Conservation (phyloP, 2,888 invertebrate genomes). For the Chymomyza fuscimana region DNA sequence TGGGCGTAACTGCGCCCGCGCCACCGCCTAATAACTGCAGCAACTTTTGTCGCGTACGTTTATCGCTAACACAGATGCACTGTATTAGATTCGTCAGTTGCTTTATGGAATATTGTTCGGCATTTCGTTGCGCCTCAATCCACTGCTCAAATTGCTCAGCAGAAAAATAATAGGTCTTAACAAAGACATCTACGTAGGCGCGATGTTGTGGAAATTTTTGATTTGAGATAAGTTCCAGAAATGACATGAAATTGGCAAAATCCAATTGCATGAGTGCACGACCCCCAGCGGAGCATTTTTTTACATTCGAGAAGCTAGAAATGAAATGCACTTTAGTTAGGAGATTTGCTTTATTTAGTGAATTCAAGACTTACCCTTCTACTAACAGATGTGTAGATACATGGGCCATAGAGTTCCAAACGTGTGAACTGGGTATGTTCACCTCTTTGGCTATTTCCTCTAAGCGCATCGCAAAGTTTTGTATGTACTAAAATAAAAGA, state of each 20-base stretch:
- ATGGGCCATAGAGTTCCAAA: slow-evolving; percentile 94
- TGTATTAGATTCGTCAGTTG: slow-evolving; percentile 91
- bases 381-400: slow-evolving; percentile 93
- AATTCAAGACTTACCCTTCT: slow-evolving; percentile 85
- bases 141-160: slow-evolving; percentile 93
- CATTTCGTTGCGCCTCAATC: slow-evolving; percentile 90
- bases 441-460: slow-evolving; percentile 86
- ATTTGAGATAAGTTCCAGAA: slow-evolving; percentile 91
- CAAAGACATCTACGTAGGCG: slow-evolving; percentile 95
- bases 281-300: slow-evolving; percentile 97
- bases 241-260: slow-evolving; percentile 95
- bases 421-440: slow-evolving; percentile 85
- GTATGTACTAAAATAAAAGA: slow-evolving; percentile 77
- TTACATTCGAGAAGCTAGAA: slow-evolving; percentile 88
- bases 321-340: neutral
- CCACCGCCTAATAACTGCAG: slow-evolving; percentile 84
- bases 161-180: slow-evolving; percentile 97
- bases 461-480: slow-evolving; percentile 88
- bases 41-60: slow-evolving; percentile 90
- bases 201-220: slow-evolving; percentile 92
- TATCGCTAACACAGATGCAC: slow-evolving; percentile 93
- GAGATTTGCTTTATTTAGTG: neutral
- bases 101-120: slow-evolving; percentile 92
- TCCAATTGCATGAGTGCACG: slow-evolving; percentile 98
- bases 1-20: slow-evolving; percentile 58